These are phyloP conservation scores for Sciaenops ocellatus DNA, from an alignment of 2,797 vertebrate species.

Conservation along the genomic window DNA sequence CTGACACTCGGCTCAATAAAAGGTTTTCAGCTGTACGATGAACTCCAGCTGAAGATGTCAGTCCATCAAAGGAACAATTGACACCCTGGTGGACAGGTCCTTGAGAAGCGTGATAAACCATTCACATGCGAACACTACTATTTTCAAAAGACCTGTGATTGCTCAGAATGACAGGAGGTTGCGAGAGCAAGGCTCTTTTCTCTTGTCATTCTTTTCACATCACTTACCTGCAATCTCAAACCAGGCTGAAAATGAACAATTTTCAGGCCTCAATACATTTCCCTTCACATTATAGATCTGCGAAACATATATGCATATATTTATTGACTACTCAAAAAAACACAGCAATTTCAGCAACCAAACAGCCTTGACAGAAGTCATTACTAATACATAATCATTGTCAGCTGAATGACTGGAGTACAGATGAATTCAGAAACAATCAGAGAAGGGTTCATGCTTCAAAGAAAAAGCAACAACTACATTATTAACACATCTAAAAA, in stretches of 20 bases:
- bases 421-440: constrained; percentile 2
- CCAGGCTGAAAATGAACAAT: neutral
- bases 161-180: constrained; percentile 59
- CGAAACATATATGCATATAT: neutral
- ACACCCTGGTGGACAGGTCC: neutral
- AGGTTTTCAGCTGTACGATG: constrained; percentile 38
- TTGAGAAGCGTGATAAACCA: constrained; percentile 25
- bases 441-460: neutral
- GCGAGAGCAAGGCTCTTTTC: neutral
- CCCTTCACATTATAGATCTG: neutral
- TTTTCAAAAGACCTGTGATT: constrained; percentile 50
- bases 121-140: constrained; percentile 39
- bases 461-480: neutral
- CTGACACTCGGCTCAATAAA: constrained; percentile 24
- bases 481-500: neutral
- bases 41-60: constrained; percentile 42
- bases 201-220: constrained; percentile 14
- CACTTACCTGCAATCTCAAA: constrained; percentile 24
- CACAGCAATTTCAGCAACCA: neutral
- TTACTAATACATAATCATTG: neutral
- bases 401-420: neutral
- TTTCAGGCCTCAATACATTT: neutral
- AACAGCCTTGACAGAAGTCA: neutral
- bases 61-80: constrained; percentile 43
- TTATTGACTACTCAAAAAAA: constrained; percentile 4